A percentile compares a stretch with the other conserved stretches of the same genome.
Evolutionary conservation across 2,888 invertebrate genomes (phyloP).

Genomic region (Lacanobia oleracea): DNA sequence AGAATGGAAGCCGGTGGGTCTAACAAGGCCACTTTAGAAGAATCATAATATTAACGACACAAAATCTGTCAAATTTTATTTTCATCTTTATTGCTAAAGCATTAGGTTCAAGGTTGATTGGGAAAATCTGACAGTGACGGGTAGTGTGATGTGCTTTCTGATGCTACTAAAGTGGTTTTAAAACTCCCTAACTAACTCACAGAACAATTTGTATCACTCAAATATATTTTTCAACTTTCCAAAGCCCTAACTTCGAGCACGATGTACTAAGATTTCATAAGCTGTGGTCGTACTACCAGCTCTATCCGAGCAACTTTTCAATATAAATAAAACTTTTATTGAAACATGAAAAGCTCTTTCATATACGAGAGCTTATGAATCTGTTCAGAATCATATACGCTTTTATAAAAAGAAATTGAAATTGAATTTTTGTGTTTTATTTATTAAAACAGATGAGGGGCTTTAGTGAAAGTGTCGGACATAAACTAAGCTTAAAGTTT

Average conservation of each 20-base stretch:
- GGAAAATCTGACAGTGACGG: too few relatives aligned
- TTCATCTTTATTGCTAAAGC: too few relatives aligned
- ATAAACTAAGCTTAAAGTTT: too few relatives aligned
- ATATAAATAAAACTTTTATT: constrained; percentile 46
- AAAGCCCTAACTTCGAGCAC: not conserved
- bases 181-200: not conserved
- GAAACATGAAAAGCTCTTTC: constrained; percentile 20
- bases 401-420: not conserved
- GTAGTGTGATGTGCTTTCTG: too few relatives aligned
- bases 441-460: too few relatives aligned
- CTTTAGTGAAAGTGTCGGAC: too few relatives aligned
- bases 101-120: too few relatives aligned
- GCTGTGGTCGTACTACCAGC: not conserved
- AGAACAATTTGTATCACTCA: not conserved
- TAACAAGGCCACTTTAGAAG: too few relatives aligned
- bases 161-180: too few relatives aligned
- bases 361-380: constrained; percentile 3
- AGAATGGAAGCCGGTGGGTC: not conserved
- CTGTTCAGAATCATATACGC: not conserved
- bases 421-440: too few relatives aligned
- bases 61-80: too few relatives aligned
- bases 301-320: constrained; percentile 18
- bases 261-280: constrained; percentile 16
- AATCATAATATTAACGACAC: too few relatives aligned
- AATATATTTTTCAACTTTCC: not conserved